Evolutionary conservation across 2,888 invertebrate species (phyloP).

Genomic region (Andrena haemorrhoa): DNA sequence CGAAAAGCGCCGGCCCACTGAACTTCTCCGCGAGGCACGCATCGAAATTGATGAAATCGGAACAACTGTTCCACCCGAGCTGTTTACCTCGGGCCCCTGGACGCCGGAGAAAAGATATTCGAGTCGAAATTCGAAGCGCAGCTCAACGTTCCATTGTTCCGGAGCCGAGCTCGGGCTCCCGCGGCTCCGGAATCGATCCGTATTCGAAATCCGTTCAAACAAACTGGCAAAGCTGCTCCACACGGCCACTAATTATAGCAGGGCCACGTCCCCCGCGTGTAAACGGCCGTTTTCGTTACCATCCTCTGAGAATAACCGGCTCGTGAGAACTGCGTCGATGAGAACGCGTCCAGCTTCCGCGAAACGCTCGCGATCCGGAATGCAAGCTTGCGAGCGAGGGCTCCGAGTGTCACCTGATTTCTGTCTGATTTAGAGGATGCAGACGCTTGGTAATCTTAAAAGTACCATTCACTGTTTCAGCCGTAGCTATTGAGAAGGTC

Average conservation of each 20-base stretch:
- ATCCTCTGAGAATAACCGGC: constrained; percentile 49
- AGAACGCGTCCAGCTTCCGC: not conserved
- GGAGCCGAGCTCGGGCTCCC: not conserved
- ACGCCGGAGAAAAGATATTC: too few relatives aligned
- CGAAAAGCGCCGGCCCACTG: too few relatives aligned
- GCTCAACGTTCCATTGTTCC: constrained; percentile 12
- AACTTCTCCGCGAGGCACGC: too few relatives aligned
- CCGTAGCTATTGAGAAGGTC: too few relatives aligned
- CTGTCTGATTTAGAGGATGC: too few relatives aligned
- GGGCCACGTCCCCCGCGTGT: constrained; percentile 22
- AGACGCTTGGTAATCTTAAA: too few relatives aligned
- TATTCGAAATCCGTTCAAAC: constrained; percentile 16
- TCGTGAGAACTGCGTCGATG: constrained; percentile 20
- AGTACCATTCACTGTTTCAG: too few relatives aligned
- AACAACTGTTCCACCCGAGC: too few relatives aligned
- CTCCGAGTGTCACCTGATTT: not conserved
- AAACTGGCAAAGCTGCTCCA: constrained; percentile 23
- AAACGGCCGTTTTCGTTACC: constrained; percentile 42
- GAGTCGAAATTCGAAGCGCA: too few relatives aligned
- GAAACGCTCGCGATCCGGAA: constrained; percentile 18
- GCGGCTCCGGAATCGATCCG: constrained; percentile 8
- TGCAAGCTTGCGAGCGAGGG: not conserved
- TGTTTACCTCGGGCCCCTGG: too few relatives aligned
- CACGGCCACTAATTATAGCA: constrained; percentile 52
- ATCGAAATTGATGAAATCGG: too few relatives aligned